Base-by-base conservation (phyloP, 2,797 vertebrate species). In the Sternarchorhynchus goeldii region DNA sequence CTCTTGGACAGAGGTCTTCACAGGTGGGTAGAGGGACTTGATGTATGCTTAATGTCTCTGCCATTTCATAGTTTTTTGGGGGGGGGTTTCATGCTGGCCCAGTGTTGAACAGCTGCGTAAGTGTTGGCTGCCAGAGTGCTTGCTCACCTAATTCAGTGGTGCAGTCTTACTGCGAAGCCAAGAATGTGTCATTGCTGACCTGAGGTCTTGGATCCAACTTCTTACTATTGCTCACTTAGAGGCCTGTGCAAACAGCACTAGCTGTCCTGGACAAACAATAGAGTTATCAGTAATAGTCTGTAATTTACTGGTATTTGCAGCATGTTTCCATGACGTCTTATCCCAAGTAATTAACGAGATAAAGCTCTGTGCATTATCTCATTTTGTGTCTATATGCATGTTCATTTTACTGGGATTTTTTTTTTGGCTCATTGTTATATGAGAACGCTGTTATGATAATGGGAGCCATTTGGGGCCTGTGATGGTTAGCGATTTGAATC, bases 41-140 rank as follows among this genome's bases (percentile, higher is more conserved):
- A 50, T 10, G 25, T 69, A 58, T 56, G 31, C 56, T 57, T 71
- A 71, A 57, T 32, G 29, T 55, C 50, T 21, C 58, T 60, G 58
- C 58, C 21, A 3, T 6, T 21, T 21, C 21, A 21, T 29, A 60
- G 10, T 29, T 58, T 29, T 29, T 12, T 12, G 45, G 25, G 25
- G 25, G 25, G 25, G 25, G 25, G 25, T 25, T 25, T 25, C 25
- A 25, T 32, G 50, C 50, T 55, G 32, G n/a, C 1, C 41, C 25
- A 14, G 8, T 25, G n/a, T 5, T 29, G 0, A 18, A 55, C 20
- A 58, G 56, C 20, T 58, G 18, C 20, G 12, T 18, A 58, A 20
- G 56, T 4, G 6, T 58, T 58, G 56, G 56, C 56, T 5, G 1
- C 18, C 18, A 8, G 56, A 20, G 56, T 58, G 56, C 56, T 58